Base-by-base conservation (phyloP, 2,888 invertebrate genomes). In the Liposcelis brunnea region DNA sequence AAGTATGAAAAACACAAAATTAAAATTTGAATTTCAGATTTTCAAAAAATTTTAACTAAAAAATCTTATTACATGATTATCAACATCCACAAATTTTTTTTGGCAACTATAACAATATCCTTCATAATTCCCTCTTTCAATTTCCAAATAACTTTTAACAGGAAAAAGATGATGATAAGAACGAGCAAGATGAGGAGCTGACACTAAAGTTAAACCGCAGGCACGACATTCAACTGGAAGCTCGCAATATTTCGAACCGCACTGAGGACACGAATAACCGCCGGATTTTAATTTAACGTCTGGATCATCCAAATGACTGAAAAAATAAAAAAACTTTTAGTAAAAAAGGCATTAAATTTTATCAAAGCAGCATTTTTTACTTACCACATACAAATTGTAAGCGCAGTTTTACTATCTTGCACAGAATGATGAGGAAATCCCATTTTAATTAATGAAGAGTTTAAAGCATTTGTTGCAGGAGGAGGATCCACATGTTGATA, bases 111-210 rank as follows among this genome's bases (percentile, higher is more conserved):
- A 84, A 58, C 86, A 87, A 52, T 63, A 65, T 42, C 68, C 65
- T 1, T 69, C 64, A 54, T 72, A 74, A 8, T 71, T 73, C 31
- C 73, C 70, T 50, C 72, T 72, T 1, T 66, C 55, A 31, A 81
- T 53, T 65, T 95, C 94, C 44, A 71, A 72, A 57, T 84, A 98
- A 43, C 80, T 73, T 37, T 83, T 79, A 42, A 94, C 81, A 0
- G 95, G 95, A 61, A 97, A 94, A 50, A 98, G 69, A 65, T 98
- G 97, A 61, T 97, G 95, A 63, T 95, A 95, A 0, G 95, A 94
- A 51, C 97, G 75, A 2, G 97, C 95, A 43, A 98, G 71, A 68
- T 99, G 98, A 16, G 97, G 95, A 1, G 98, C 97, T 1, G 97
- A 94, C 11, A 95, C 95, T 42, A 98, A 69, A 4, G 94, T 95